Conservation (phyloP, 2,113 vertebrate genomes). For the Mola mola region DNA sequence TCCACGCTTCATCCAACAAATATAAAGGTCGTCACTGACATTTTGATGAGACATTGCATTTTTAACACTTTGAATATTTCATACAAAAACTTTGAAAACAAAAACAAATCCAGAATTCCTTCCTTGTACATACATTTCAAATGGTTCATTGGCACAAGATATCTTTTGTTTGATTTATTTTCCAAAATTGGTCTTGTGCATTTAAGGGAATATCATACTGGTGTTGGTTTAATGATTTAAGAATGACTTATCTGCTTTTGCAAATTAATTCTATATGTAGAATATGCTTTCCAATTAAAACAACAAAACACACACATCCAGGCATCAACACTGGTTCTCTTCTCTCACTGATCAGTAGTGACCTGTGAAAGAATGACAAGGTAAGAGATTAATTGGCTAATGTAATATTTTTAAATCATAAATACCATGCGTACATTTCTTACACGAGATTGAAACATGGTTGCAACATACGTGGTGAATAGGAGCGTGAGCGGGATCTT, state of each 20-base stretch:
- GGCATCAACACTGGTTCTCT: constrained; percentile 30
- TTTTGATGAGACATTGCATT: not conserved
- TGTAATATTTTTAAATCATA: not conserved
- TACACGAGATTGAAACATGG: not conserved
- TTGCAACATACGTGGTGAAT: constrained; percentile 91
- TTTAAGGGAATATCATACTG: not conserved
- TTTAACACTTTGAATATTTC: not conserved
- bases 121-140: not conserved
- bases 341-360: constrained; percentile 62
- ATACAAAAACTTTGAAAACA: constrained; percentile 3
- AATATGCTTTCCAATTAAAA: constrained; percentile 1
- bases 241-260: not conserved
- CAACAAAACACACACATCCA: constrained; percentile 18
- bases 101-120: constrained; percentile 20
- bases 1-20: too few relatives aligned
- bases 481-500: constrained; percentile 90
- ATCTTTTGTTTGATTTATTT: not conserved
- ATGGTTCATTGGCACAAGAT: not conserved
- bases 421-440: not conserved
- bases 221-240: not conserved
- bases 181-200: not conserved
- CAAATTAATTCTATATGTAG: not conserved
- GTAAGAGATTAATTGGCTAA: not conserved
- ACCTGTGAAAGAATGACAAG: constrained; percentile 36
- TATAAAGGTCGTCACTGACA: too few relatives aligned